These are phyloP conservation scores for Fragum fragum DNA, from an alignment of 2,888 invertebrate species.

Conservation along the genomic window DNA sequence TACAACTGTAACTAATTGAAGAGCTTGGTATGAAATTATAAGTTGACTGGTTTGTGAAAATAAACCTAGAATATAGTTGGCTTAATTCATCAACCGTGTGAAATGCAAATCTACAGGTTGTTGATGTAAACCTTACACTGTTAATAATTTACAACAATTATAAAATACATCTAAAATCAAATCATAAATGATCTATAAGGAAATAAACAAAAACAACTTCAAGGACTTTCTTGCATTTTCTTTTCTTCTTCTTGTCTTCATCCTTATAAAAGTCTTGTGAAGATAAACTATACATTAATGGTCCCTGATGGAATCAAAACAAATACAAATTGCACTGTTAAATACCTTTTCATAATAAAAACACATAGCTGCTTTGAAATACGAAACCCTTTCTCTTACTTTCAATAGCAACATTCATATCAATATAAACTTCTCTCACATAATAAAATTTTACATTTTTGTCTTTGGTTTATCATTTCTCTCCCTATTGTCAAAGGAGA, in stretches of 20 bases:
- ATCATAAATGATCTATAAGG: neutral
- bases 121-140: no score
- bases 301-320: neutral
- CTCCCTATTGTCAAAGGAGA: no score
- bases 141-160: neutral
- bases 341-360: neutral
- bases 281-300: neutral
- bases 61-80: no score
- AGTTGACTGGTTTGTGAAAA: no score
- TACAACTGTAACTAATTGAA: no score
- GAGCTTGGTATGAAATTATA: no score
- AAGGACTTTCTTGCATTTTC: neutral
- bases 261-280: neutral
- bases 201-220: constrained; percentile 13
- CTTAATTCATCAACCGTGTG: no score
- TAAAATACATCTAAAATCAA: neutral
- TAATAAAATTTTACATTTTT: no score
- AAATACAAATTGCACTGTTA: neutral
- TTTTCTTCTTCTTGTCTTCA: neutral
- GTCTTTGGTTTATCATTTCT: no score
- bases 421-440: no score
- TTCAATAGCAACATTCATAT: neutral
- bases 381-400: neutral
- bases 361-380: neutral
- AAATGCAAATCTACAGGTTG: no score